Conservation (phyloP, 2,113 vertebrate genomes). For the Verasper variegatus region DNA sequence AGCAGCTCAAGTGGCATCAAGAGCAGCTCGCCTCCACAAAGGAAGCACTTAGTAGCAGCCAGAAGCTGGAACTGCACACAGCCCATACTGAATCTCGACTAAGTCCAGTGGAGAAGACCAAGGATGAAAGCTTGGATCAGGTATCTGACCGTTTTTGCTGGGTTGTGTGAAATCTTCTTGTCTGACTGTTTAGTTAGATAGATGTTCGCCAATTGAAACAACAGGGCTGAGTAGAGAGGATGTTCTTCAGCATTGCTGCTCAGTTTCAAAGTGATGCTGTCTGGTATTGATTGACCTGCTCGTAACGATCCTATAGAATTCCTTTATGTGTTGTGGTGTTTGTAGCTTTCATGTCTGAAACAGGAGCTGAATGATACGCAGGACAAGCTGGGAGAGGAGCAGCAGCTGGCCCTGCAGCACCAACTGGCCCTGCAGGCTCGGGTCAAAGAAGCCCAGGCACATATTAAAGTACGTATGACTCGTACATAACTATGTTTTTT, state of each 20-base stretch:
- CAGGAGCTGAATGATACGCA: conserved; percentile 73
- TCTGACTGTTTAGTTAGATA: not conserved
- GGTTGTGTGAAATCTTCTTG: conserved; percentile 1
- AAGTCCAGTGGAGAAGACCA: conserved; percentile 56
- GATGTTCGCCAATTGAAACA: not conserved
- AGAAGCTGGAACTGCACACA: conserved; percentile 24
- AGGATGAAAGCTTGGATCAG: conserved; percentile 76
- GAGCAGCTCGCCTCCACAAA: conserved; percentile 51
- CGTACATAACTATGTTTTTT: not conserved
- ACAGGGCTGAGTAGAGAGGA: not conserved
- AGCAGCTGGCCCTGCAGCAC: conserved; percentile 73
- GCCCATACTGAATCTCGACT: conserved; percentile 36
- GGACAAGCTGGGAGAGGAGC: conserved; percentile 68
- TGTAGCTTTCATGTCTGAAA: conserved; percentile 65
- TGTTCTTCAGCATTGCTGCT: not conserved
- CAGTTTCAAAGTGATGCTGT: not conserved
- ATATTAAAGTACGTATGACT: conserved; percentile 70
- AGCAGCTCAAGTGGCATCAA: conserved; percentile 68
- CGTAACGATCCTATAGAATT: not conserved
- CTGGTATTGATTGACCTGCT: not conserved
- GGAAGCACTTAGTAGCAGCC: conserved; percentile 48
- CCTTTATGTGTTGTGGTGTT: conserved; percentile 10
- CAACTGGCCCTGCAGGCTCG: conserved; percentile 80
- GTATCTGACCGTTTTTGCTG: conserved; percentile 66
- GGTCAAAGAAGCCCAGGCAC: conserved; percentile 76